Percentiles rank a stretch among this genome's conserved stretches.
Evolutionary conservation across 2,797 vertebrate genomes (phyloP).

Genomic region (Pitangus sulphuratus): DNA sequence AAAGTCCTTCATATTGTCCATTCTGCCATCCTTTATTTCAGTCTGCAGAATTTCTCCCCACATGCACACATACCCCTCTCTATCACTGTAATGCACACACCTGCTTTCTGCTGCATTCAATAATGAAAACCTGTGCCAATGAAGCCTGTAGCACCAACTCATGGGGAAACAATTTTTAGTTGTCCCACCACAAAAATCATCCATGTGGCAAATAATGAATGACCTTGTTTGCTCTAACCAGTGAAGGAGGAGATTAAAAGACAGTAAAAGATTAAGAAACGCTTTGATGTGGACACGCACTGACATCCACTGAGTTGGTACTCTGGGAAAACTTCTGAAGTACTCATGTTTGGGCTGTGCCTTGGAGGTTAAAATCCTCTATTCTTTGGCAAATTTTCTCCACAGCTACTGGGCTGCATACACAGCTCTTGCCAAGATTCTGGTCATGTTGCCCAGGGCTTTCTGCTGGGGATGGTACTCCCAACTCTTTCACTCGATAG

Average conservation of each 20-base stretch:
- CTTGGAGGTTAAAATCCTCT: not conserved
- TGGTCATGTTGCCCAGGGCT: not conserved
- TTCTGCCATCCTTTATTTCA: not conserved
- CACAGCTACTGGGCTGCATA: not conserved
- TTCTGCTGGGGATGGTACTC: not conserved
- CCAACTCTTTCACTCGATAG: not conserved
- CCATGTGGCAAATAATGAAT: not conserved
- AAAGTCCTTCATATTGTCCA: not conserved
- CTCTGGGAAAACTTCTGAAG: not conserved
- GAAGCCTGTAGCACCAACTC: not conserved
- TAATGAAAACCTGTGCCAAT: not conserved
- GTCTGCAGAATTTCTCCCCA: not conserved
- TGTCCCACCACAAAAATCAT: not conserved
- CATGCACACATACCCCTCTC: accelerated
- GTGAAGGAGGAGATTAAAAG: not conserved
- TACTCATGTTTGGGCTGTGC: not conserved
- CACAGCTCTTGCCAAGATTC: not conserved
- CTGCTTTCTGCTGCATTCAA: not conserved
- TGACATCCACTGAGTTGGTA: not conserved
- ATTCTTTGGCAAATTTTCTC: not conserved
- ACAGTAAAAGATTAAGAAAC: not conserved
- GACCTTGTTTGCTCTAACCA: not conserved
- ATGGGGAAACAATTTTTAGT: not conserved
- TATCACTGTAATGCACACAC: not conserved
- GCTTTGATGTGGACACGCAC: not conserved